Evolutionary conservation across 2,797 vertebrate genomes (phyloP), one percentile per base, ranked within the genome.

Genomic region (Atherinosoma microstoma): DNA sequence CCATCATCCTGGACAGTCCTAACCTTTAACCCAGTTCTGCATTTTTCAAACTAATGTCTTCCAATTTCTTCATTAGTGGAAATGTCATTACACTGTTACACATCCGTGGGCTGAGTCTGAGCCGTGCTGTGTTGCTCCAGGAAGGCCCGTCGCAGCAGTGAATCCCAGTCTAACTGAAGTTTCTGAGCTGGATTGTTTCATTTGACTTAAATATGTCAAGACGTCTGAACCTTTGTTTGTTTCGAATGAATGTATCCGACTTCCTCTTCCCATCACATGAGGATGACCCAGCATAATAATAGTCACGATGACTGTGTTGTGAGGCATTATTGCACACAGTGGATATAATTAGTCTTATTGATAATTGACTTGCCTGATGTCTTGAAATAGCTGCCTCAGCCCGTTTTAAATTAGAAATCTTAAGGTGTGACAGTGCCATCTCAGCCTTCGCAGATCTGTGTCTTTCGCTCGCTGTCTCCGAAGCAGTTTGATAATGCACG

Each of bases 221-320:
- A 62, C 51, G 60, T 78, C 61, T 67, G 10, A 75, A 32, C 12
- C 27, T 42, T 83, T 83, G 76, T 42, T 83, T 83, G 76, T 78
- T 80, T 83, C 34, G n/a, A 78, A 70, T 77, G 67, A 87, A 82
- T 56, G 38, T 79, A 69, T 82, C 76, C 78, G 76, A 90, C 87
- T 92, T 92, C 88, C 89, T 81, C 75, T 85, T 87, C 73, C 62
- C 67, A 71, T 90, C 91, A 92, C 90, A 91, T 92, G 91, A 85
- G 75, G 70, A 78, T 92, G 88, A 90, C 66, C 89, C 74, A 79
- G 82, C 83, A 69, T 62, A 77, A 79, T 56, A 82, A 67, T 16
- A 81, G 89, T 77, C 82, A 89, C 69, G 51, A 61, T 87, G 84
- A 67, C 71, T 74, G 70, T 38, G 60, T 68, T 75, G 45, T 70